A percentile compares a stretch with the other conserved stretches of the same genome.
Evolutionary conservation across 2,113 vertebrate species (phyloP).

Genomic region (Xyrauchen texanus): DNA sequence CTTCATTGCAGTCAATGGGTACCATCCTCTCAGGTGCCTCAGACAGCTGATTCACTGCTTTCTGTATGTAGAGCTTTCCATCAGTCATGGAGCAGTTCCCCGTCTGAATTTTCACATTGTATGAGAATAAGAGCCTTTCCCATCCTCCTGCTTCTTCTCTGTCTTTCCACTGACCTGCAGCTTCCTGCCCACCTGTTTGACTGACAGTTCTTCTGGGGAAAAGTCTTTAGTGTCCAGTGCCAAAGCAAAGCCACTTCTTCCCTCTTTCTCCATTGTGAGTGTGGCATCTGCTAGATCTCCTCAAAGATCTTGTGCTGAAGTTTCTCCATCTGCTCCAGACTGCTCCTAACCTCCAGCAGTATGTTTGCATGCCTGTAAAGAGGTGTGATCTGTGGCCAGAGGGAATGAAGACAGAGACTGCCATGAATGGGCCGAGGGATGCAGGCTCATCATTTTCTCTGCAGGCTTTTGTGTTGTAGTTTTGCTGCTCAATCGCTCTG

Average conservation of each 20-base stretch:
- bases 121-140: slow-evolving; percentile 70
- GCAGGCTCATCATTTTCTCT: background rate
- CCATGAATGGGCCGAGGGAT: background rate
- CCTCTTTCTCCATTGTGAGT: slow-evolving; percentile 41
- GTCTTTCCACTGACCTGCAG: slow-evolving; percentile 69
- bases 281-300: slow-evolving; percentile 66
- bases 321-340: slow-evolving; percentile 57
- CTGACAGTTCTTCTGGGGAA: slow-evolving; percentile 68
- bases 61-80: slow-evolving; percentile 71
- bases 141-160: slow-evolving; percentile 72
- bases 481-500: background rate
- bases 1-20: slow-evolving; percentile 60
- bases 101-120: slow-evolving; percentile 73
- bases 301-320: slow-evolving; percentile 73
- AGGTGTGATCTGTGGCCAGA: background rate
- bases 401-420: too few relatives aligned
- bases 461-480: background rate
- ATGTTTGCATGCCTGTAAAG: background rate
- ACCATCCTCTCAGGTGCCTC: slow-evolving; percentile 67
- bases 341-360: too few relatives aligned
- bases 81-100: slow-evolving; percentile 70
- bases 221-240: slow-evolving; percentile 74
- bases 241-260: slow-evolving; percentile 58
- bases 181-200: slow-evolving; percentile 57
- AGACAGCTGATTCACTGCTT: slow-evolving; percentile 44